Evolutionary conservation across 2,797 vertebrate species (phyloP), one percentile per base, ranked within the genome.

Genomic region (Falco berigora): DNA sequence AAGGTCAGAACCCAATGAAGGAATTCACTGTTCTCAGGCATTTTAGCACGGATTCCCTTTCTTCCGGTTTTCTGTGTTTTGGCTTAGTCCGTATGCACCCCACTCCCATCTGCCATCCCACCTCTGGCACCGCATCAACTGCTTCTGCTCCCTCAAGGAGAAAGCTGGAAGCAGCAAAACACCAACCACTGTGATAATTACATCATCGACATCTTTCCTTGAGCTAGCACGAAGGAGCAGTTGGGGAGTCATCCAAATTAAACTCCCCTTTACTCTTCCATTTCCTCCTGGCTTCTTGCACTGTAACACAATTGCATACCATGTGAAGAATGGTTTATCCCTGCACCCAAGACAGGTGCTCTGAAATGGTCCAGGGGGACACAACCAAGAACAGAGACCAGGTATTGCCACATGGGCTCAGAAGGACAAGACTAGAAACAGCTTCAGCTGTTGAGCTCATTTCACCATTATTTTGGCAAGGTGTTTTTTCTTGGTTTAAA

Each of bases 101-200:
- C 58, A 52, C 9, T 77, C 40, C 61, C 47, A 58, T 53, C 80
- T 91, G 76, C 58, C 81, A 82, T 22, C 50, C 68, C 67, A 72
- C 11, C 38, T 64, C 69, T 30, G 9, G 30, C 71, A 42, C 84
- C 4, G 2, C 61, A 85, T 69, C 95, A 92, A 83, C 72, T 42
- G 71, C 25, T 77, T 32, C 94, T 72, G 56, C n/a, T 75, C 81
- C 88, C 93, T 85, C 44, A 21, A 72, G 67, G 75, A 79, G 53
- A 28, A 78, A 15, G 27, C 66, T 90, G 58, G 84, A 86, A 80
- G 78, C 55, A 72, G 34, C 55, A 34, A 32, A 58, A 50, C 32
- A 74, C 63, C 76, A 81, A 76, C 36, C 12, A 1, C 67, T 56
- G 69, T 49, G 64, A 46, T 61, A 71, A 81, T 50, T 74, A 59